Evolutionary conservation across 2,797 vertebrate species (phyloP).

Genomic region (Molossus molossus): DNA sequence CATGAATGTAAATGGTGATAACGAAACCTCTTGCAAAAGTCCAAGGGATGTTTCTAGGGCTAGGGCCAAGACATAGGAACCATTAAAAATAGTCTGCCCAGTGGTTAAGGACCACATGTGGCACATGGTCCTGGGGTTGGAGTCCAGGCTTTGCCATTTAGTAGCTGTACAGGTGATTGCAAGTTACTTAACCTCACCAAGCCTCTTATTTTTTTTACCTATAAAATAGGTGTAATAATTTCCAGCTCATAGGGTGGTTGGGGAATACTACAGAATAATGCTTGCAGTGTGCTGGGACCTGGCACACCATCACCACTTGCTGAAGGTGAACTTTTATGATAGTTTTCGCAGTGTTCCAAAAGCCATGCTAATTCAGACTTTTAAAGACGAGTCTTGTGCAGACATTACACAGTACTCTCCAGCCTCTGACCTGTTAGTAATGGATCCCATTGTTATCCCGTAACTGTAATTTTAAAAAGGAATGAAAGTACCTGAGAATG

Average conservation of each 20-base stretch:
- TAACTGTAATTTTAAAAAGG: neutral
- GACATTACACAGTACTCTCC: neutral
- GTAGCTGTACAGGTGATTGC: neutral
- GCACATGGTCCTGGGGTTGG: neutral
- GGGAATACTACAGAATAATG: neutral
- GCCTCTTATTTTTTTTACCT: neutral
- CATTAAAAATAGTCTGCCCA: neutral
- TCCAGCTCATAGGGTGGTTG: neutral
- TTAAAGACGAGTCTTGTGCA: neutral
- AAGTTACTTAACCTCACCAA: neutral
- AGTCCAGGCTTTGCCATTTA: neutral
- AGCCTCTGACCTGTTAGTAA: neutral
- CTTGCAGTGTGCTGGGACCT: neutral
- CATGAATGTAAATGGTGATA: neutral
- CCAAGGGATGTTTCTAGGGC: neutral
- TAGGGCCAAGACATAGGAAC: neutral
- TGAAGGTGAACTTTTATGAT: constrained; percentile 31
- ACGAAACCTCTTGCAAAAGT: neutral
- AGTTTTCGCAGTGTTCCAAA: neutral
- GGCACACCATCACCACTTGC: neutral
- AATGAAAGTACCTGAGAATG: neutral
- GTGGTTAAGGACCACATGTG: neutral
- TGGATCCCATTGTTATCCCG: neutral
- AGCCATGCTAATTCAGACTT: neutral
- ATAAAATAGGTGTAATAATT: neutral